A percentile compares a stretch with the other conserved stretches of the same genome.
Conservation (phyloP, 2,113 vertebrate species). For the Strix aluco region DNA sequence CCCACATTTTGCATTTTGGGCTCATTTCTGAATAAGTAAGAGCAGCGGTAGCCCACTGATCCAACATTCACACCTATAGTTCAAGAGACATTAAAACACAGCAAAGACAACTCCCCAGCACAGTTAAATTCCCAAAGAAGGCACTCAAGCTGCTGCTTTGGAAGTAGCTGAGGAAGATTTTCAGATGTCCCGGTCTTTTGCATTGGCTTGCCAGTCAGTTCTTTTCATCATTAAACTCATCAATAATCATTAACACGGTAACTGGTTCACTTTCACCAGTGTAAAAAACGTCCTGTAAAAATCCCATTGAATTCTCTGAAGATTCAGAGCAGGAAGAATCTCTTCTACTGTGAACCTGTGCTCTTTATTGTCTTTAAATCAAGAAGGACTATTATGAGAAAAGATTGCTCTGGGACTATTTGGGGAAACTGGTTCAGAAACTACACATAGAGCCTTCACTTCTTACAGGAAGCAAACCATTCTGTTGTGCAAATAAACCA, state of each 20-base stretch:
- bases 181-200: constrained; percentile 22
- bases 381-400: constrained; percentile 1
- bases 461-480: not conserved
- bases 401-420: not conserved
- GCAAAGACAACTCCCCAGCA: not conserved
- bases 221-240: constrained; percentile 56
- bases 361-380: constrained; percentile 49
- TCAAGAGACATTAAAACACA: not conserved
- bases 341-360: not conserved
- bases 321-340: not conserved
- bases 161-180: constrained; percentile 1
- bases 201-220: not conserved
- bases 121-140: not conserved
- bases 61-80: not conserved
- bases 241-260: constrained; percentile 36
- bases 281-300: constrained; percentile 11
- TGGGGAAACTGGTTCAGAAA: not conserved
- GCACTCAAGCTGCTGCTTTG: constrained; percentile 24
- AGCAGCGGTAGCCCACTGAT: not conserved
- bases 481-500: not conserved
- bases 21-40: not conserved
- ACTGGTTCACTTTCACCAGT: constrained; percentile 16
- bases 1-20: not conserved
- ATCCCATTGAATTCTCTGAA: constrained; percentile 18
- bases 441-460: not conserved